Percentiles rank a stretch among this genome's conserved stretches.
Evolutionary conservation across 2,888 invertebrate species (phyloP).

Genomic region (Acleris laterana): DNA sequence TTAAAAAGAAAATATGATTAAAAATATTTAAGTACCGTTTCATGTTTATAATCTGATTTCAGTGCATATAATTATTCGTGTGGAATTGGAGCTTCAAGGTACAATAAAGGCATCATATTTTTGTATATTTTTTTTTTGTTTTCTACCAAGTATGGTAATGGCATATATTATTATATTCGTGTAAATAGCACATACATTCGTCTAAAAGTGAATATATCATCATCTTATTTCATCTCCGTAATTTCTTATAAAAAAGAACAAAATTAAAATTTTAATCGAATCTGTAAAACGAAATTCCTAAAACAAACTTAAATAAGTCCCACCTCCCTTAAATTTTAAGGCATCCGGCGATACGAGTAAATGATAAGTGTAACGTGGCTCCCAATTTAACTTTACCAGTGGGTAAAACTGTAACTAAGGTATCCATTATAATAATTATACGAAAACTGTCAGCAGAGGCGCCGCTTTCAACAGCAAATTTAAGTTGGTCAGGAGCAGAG

Average conservation of each 20-base stretch:
- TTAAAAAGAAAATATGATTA: too few species aligned
- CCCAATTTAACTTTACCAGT: conserved; percentile 40
- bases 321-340: conserved; percentile 47
- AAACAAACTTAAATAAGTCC: conserved; percentile 11
- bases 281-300: not conserved
- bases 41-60: too few species aligned
- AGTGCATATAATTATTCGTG: too few species aligned
- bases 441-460: conserved; percentile 15
- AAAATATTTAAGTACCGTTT: too few species aligned
- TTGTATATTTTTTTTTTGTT: not conserved
- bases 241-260: not conserved
- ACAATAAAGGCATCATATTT: not conserved
- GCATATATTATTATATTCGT: too few species aligned
- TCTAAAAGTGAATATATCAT: too few species aligned
- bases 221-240: too few species aligned
- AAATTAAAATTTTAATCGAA: not conserved
- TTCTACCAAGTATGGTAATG: too few species aligned
- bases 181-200: too few species aligned
- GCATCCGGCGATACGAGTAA: conserved; percentile 61
- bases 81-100: not conserved
- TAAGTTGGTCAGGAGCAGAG: conserved; percentile 26
- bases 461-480: conserved; percentile 22
- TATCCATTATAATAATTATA: conserved; percentile 20
- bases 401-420: conserved; percentile 7
- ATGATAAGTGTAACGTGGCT: conserved; percentile 76